Evolutionary conservation across 2,888 invertebrate species (phyloP).

Genomic region (Amiota minor): DNA sequence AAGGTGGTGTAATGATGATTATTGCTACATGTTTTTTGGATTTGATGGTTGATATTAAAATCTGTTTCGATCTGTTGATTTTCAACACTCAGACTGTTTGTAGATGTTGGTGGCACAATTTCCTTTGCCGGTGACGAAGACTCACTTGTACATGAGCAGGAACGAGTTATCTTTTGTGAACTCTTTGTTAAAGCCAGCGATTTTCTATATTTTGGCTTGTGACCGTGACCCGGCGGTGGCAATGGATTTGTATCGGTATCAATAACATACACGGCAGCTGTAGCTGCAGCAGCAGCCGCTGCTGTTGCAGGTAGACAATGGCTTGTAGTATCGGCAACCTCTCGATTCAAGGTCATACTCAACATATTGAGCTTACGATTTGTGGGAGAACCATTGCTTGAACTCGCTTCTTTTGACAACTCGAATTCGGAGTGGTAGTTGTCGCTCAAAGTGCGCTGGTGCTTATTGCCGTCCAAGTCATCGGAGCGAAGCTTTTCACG

Average conservation of each 20-base stretch:
- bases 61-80: background rate
- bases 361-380: constrained; percentile 50
- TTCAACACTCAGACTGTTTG: constrained; percentile 12
- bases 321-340: constrained; percentile 33
- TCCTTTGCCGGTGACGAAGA: constrained; percentile 33
- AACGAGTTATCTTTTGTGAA: constrained; percentile 54
- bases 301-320: constrained; percentile 50
- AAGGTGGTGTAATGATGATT: constrained; percentile 3
- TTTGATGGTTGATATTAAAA: constrained; percentile 26
- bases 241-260: constrained; percentile 60
- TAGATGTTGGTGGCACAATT: background rate
- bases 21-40: constrained; percentile 36
- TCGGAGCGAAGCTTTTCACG: constrained; percentile 67
- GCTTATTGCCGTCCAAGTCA: constrained; percentile 56
- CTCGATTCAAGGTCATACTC: constrained; percentile 9
- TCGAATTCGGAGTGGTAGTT: constrained; percentile 55
- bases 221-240: constrained; percentile 57
- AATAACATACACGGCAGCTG: constrained; percentile 59
- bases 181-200: constrained; percentile 51
- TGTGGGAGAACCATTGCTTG: constrained; percentile 51
- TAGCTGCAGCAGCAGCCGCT: constrained; percentile 41
- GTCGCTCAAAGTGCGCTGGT: constrained; percentile 45
- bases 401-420: constrained; percentile 47
- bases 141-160: constrained; percentile 58
- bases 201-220: constrained; percentile 68